Conservation (phyloP, 2,888 invertebrate genomes). For the Maniola hyperantus region DNA sequence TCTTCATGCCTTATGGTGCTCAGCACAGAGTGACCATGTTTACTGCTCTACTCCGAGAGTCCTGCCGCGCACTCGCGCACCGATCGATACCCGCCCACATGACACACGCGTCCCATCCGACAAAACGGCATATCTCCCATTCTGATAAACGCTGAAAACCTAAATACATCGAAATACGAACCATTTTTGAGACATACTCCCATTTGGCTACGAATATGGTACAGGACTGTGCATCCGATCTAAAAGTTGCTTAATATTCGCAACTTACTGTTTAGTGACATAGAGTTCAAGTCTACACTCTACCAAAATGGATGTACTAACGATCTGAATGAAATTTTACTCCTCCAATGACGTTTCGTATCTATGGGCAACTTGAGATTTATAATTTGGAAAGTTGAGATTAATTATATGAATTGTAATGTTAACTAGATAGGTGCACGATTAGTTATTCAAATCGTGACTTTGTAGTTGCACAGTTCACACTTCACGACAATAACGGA, state of each 20-base stretch:
- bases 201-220: slow-evolving; percentile 6
- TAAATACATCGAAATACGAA: slow-evolving; percentile 22
- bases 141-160: slow-evolving; percentile 6
- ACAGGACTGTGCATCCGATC: slow-evolving; percentile 36
- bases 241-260: slow-evolving; percentile 7
- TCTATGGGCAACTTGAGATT: slow-evolving; percentile 22
- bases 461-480: too few species aligned
- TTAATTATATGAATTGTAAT: not conserved
- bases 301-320: slow-evolving; percentile 13
- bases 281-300: slow-evolving; percentile 24
- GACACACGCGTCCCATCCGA: slow-evolving; percentile 46
- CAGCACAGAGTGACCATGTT: slow-evolving; percentile 52
- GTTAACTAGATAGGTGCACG: not conserved
- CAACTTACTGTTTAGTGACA: not conserved
- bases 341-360: slow-evolving; percentile 28
- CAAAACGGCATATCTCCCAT: slow-evolving; percentile 28
- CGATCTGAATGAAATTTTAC: slow-evolving; percentile 28
- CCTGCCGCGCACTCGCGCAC: slow-evolving; percentile 65
- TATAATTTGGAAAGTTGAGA: slow-evolving; percentile 2
- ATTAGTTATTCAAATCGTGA: too few species aligned
- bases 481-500: too few species aligned
- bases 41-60: slow-evolving; percentile 47
- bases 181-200: slow-evolving; percentile 16
- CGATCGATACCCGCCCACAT: slow-evolving; percentile 80
- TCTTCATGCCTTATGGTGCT: slow-evolving; percentile 55